A percentile compares a stretch with the other conserved stretches of the same genome.
Evolutionary conservation across 2,888 invertebrate genomes (phyloP).

Genomic region (Hymenopus coronatus): DNA sequence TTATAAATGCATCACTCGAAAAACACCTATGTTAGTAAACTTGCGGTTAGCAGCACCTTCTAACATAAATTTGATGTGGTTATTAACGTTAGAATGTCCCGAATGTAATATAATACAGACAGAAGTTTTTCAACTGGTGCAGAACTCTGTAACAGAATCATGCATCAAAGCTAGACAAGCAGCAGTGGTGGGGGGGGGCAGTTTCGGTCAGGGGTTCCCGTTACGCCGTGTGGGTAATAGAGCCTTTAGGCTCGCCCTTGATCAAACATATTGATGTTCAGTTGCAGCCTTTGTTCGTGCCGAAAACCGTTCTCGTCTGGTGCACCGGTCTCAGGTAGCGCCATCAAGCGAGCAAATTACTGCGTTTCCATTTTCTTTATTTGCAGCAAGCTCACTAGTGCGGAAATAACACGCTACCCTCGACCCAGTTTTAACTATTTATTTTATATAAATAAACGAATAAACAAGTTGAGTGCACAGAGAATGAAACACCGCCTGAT

Average conservation of each 20-base stretch:
- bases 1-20: too few relatives aligned
- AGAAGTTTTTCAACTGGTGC: not conserved
- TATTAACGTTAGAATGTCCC: not conserved
- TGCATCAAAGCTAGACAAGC: not conserved
- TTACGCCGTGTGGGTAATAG: conserved; percentile 4
- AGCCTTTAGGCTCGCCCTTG: conserved; percentile 4
- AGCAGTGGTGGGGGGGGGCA: not conserved
- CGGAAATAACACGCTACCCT: not conserved
- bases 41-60: too few relatives aligned
- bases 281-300: not conserved
- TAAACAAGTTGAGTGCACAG: too few relatives aligned
- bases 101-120: not conserved
- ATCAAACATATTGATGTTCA: conserved; percentile 20
- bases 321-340: not conserved
- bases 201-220: not conserved
- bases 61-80: not conserved
- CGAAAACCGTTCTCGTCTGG: not conserved
- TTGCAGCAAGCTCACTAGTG: not conserved
- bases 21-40: too few relatives aligned
- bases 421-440: not conserved
- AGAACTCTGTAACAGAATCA: not conserved
- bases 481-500: too few relatives aligned
- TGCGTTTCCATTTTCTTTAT: not conserved
- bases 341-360: not conserved
- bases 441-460: not conserved